Percentiles rank a stretch among this genome's conserved stretches.
phyloP scores from a whole-genome alignment of 2,113 vertebrate species.

The Prochilodus magdalenae region DNA sequence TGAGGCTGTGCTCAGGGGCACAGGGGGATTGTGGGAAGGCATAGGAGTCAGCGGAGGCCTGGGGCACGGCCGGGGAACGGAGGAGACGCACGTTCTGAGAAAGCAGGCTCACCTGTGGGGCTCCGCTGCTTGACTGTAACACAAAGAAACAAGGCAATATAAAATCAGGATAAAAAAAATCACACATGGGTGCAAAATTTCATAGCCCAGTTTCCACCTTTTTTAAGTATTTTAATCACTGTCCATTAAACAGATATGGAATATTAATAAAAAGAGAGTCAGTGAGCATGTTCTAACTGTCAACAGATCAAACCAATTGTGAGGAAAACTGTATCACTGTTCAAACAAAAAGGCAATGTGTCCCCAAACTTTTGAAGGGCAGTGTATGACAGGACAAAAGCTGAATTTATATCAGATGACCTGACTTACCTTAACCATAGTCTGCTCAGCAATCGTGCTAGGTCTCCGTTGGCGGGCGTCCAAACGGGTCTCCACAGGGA shows the following conservation, averaged over 20 bases:
- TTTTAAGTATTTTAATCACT: too few species aligned
- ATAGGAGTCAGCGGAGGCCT: slow-evolving; percentile 84
- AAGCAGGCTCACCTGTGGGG: slow-evolving; percentile 81
- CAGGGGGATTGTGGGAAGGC: slow-evolving; percentile 82
- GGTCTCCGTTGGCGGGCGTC: slow-evolving; percentile 93
- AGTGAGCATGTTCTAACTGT: too few species aligned
- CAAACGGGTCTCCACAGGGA: slow-evolving; percentile 92
- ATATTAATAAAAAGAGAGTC: too few species aligned
- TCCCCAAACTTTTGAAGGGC: too few species aligned
- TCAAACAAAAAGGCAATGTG: too few species aligned
- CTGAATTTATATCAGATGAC: background rate
- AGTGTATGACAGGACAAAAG: too few species aligned
- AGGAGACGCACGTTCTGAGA: slow-evolving; percentile 84
- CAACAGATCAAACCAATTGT: too few species aligned
- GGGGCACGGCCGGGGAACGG: slow-evolving; percentile 83
- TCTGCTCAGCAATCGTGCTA: slow-evolving; percentile 94
- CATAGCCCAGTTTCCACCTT: too few species aligned
- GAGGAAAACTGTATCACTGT: background rate
- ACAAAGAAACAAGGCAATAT: background rate
- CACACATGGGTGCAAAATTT: too few species aligned
- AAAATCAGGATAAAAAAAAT: background rate
- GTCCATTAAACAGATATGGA: too few species aligned
- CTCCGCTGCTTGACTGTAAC: slow-evolving; percentile 80
- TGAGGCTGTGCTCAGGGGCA: slow-evolving; percentile 84
- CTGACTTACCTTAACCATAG: slow-evolving; percentile 88